Base-by-base conservation (phyloP, 2,888 invertebrate species). In the Nowickia ferox region DNA sequence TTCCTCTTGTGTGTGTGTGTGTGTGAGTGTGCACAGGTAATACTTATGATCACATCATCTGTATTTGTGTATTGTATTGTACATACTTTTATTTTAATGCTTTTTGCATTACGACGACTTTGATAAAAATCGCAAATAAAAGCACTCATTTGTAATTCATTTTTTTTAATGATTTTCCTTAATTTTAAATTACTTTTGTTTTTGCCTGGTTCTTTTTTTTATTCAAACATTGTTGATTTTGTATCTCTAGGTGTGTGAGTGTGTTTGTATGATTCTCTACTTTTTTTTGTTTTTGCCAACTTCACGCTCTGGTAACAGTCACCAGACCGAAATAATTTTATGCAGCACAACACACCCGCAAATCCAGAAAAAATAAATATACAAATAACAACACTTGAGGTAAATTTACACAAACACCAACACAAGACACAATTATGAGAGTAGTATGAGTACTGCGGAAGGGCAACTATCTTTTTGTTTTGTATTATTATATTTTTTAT, bases 251-350 rank as follows among this genome's bases (percentile, higher is more conserved):
- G n/a, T 38, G 46, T 13, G 15, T n/a, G 15, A 17, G 17, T 68
- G 66, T 57, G 66, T 44, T 9, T 59, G 57, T 77, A n/a, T 77
- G 38, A 57, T 68, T 15, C 10, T 59, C 30, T 22, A 53, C n/a
- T 19, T 53, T 44, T 55, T 44, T 78, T 84, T 86, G 66, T 74
- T 86, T 91, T 92, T 91, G 92, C 91, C 90, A 92, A 92, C 92
- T 92, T 92, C 92, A 92, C 92, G 92, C 92, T 92, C 92, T 90
- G 92, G 91, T 92, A 92, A 91, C 91, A 92, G 90, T 89, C 92
- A 92, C 91, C 91, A 92, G 92, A 92, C 92, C 92, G 92, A 92
- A 92, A 92, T 92, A 92, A 92, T 92, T 92, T 92, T 92, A 92
- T 92, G 86, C 86, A 86, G 84, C 79, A 51, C 92, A 91, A 92